A percentile compares a stretch with the other conserved stretches of the same genome.
phyloP scores from a whole-genome alignment of 2,797 vertebrate species.

The Halcyon chelicuti region DNA sequence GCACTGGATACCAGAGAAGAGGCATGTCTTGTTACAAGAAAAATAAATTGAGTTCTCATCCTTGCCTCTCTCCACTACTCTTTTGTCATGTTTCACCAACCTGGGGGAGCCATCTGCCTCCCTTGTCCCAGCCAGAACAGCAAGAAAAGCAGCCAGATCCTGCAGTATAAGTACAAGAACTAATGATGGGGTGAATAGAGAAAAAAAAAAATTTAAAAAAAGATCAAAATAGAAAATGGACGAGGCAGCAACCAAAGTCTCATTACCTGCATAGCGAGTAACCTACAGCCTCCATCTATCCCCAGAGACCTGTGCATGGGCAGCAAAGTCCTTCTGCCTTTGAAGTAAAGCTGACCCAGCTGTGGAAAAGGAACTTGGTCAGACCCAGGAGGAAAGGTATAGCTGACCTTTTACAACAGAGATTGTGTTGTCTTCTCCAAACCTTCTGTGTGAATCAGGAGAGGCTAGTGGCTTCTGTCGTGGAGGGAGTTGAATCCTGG shows the following conservation, averaged over 20 bases:
- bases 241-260: background rate
- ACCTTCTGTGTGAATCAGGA: background rate
- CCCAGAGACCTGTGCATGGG: background rate
- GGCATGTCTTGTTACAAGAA: background rate
- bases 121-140: slow-evolving; percentile 49
- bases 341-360: background rate
- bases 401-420: background rate
- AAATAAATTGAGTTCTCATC: background rate
- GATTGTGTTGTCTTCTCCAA: background rate
- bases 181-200: background rate
- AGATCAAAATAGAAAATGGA: background rate
- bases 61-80: background rate
- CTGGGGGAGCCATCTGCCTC: slow-evolving; percentile 48
- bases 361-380: background rate
- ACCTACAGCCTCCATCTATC: slow-evolving; percentile 35
- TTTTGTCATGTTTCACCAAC: slow-evolving; percentile 49
- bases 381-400: background rate
- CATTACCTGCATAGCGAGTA: slow-evolving; percentile 44
- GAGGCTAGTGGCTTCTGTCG: background rate
- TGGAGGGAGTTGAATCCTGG: background rate
- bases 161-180: slow-evolving; percentile 4
- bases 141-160: slow-evolving; percentile 43
- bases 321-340: background rate
- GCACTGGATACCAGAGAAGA: background rate
- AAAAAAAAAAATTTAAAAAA: background rate